phyloP scores from a whole-genome alignment of 2,113 vertebrate species.

The Odocoileus hemionus region DNA sequence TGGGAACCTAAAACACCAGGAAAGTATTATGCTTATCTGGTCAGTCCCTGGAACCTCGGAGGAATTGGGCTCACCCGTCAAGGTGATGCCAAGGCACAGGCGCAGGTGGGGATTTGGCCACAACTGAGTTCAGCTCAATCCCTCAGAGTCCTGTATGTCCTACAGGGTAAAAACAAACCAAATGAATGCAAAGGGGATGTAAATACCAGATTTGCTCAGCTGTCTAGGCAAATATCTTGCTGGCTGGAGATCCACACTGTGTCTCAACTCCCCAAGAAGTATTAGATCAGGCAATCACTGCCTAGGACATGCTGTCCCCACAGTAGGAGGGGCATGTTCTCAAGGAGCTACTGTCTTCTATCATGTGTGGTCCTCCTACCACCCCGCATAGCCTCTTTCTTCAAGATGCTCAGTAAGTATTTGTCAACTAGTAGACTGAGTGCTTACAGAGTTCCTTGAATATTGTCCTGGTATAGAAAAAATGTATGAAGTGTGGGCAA shows the following conservation, averaged over 20 bases:
- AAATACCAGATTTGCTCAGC: slow-evolving; percentile 24
- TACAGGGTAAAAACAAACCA: not conserved
- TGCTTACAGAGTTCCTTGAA: not conserved
- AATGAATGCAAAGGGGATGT: not conserved
- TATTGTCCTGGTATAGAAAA: not conserved
- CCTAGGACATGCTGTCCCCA: not conserved
- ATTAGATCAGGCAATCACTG: not conserved
- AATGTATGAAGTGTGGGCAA: not conserved
- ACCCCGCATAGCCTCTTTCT: not conserved
- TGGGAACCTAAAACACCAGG: not conserved
- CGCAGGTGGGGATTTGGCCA: not conserved
- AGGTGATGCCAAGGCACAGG: not conserved
- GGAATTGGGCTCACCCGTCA: not conserved
- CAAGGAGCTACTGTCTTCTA: not conserved
- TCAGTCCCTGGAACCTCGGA: not conserved
- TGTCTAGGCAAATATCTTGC: slow-evolving; percentile 20
- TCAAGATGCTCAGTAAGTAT: not conserved
- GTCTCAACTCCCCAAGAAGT: not conserved
- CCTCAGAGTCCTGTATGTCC: not conserved
- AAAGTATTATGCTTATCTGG: not conserved
- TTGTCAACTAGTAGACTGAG: not conserved
- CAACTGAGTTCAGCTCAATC: not conserved
- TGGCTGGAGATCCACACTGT: not conserved
- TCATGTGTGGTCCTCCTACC: not conserved
- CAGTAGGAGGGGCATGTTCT: not conserved